Evolutionary conservation across 2,888 invertebrate genomes (phyloP), one percentile per base, ranked within the genome.

Genomic region (Epicampocera succincta): DNA sequence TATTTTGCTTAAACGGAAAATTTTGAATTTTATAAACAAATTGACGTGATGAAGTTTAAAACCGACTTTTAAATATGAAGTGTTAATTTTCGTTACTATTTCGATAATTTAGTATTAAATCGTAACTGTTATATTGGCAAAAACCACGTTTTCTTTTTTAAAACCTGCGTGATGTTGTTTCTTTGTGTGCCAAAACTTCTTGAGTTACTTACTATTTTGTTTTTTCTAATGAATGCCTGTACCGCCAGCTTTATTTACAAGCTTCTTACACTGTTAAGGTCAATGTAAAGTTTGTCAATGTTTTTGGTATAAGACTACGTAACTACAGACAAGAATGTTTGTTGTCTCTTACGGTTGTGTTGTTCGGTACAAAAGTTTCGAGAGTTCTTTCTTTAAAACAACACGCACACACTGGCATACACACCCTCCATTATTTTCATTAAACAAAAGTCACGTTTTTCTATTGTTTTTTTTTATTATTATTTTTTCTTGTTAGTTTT

Each of bases 361-460:
- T 15, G 48, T n/a, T 65, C 46, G 58, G 40, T 50, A 68, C 46
- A 40, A 42, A 58, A 25, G 19, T 73, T 52, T 15, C 54, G 21
- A 50, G 38, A 19, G 25, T 46, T 29, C 52, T 61, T 68, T 54
- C 61, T 33, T 69, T 68, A 25, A 46, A 13, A 12, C 17, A 19
- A 58, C 25, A 54, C 25, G 46, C 44, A 25, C 50, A 50, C 25
- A 58, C 56, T 42, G 12, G 13, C 9, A n/a, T n/a, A 44, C 44
- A 52, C 11, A 19, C 50, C 9, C 19, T 12, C 46, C 19, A 17
- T 71, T 80, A 80, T 77, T 81, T 77, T 73, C 21, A 63, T 77
- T 63, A 44, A 25, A 25, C 21, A 56, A 72, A 72, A 77, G 81
- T 81, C 81, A 81, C 81, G 81, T 81, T 81, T 80, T 81, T 81